Conservation (phyloP, 2,113 vertebrate genomes). For the Nansenia antarctica region DNA sequence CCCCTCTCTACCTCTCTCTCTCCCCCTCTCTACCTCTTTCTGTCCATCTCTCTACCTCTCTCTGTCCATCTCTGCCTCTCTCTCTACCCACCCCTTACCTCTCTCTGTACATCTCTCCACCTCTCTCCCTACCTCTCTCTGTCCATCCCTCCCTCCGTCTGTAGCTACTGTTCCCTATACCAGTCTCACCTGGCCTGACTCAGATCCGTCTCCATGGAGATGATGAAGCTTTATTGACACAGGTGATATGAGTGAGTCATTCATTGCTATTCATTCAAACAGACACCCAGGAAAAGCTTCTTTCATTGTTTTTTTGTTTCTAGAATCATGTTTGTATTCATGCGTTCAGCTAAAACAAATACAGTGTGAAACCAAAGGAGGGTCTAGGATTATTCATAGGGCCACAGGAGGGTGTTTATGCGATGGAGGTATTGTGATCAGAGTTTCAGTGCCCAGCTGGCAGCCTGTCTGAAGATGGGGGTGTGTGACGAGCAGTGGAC, state of each 20-base stretch:
- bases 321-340: slow-evolving; percentile 48
- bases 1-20: not conserved
- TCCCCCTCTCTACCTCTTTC: not conserved
- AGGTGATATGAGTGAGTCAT: not conserved
- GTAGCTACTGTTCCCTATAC: not conserved
- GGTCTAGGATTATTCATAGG: no score
- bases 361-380: not conserved
- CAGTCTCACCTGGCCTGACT: not conserved
- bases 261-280: not conserved
- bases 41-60: not conserved
- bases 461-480: no score
- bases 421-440: no score
- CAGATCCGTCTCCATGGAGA: not conserved
- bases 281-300: not conserved
- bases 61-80: not conserved
- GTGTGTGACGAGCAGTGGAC: no score
- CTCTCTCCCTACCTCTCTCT: not conserved
- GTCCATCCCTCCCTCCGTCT: not conserved
- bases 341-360: slow-evolving; percentile 22
- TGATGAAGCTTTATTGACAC: not conserved
- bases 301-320: no score
- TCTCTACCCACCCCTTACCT: not conserved
- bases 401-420: no score
- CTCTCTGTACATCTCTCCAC: not conserved
- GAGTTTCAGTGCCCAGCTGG: no score